These are phyloP conservation scores for Oxygymnocypris stewartii DNA, from an alignment of 2,113 vertebrate species.

Conservation along the genomic window DNA sequence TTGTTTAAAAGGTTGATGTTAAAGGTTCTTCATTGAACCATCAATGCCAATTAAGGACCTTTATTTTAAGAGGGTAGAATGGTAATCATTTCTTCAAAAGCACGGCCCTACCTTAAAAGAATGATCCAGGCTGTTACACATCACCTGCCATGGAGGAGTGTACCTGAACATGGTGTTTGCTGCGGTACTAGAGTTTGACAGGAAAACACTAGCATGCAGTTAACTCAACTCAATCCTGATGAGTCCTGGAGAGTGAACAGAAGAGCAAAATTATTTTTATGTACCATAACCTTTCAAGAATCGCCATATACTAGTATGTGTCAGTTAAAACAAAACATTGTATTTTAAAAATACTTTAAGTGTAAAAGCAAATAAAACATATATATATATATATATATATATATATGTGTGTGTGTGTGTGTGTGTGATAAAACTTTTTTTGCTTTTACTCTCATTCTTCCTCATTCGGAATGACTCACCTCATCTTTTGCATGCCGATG, in stretches of 20 bases:
- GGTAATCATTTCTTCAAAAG: background rate
- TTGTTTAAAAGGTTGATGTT: background rate
- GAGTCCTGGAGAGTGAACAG: background rate
- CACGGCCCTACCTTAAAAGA: slow-evolving; percentile 60
- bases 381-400: too few relatives aligned
- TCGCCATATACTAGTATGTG: background rate
- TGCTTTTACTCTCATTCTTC: background rate
- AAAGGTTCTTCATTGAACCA: background rate
- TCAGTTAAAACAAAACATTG: background rate
- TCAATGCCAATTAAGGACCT: background rate
- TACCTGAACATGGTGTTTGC: slow-evolving; percentile 60
- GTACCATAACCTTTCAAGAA: background rate
- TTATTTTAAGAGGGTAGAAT: background rate
- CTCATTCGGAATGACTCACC: slow-evolving; percentile 13
- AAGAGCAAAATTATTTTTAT: background rate
- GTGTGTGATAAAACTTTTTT: background rate
- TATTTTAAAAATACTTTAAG: background rate
- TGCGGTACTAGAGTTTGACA: background rate
- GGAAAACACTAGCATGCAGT: slow-evolving; percentile 5
- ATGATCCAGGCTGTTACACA: slow-evolving; percentile 65
- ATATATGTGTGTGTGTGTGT: background rate
- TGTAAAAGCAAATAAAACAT: background rate
- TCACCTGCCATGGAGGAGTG: slow-evolving; percentile 61
- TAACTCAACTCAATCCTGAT: background rate
- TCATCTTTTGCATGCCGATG: background rate